Percentiles rank a stretch among this genome's conserved stretches.
These are phyloP conservation scores for Sphaerodactylus townsendi DNA, from an alignment of 2,113 vertebrate genomes.

Conservation along the genomic window DNA sequence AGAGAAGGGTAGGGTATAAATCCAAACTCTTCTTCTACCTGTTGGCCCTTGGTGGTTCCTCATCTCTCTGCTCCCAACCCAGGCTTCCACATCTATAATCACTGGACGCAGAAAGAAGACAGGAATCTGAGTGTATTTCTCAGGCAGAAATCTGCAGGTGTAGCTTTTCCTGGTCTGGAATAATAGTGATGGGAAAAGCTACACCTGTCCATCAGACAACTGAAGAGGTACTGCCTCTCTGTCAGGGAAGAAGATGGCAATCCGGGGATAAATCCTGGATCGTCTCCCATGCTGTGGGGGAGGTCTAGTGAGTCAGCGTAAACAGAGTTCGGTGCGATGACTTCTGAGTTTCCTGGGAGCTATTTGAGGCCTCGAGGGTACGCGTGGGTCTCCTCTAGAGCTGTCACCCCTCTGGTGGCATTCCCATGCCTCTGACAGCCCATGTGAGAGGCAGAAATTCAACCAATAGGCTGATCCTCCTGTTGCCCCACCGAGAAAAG, in stretches of 20 bases:
- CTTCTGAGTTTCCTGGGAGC: not conserved
- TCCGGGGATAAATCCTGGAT: not conserved
- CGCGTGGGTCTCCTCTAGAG: not conserved
- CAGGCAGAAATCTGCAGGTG: not conserved
- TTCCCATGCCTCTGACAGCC: not conserved
- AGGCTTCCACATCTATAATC: not conserved
- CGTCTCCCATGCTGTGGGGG: not conserved
- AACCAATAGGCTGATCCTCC: not conserved
- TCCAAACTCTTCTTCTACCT: too few relatives aligned
- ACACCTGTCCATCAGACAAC: not conserved
- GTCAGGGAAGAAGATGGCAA: not conserved
- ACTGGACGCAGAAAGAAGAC: not conserved
- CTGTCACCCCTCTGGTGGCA: not conserved
- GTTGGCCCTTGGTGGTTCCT: not conserved
- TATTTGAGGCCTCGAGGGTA: not conserved
- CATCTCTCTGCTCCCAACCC: not conserved
- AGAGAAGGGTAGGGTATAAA: too few relatives aligned
- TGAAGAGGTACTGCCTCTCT: not conserved
- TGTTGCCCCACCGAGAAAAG: not conserved
- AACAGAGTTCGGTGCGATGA: not conserved
- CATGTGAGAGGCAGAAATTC: not conserved
- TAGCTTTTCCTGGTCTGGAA: not conserved
- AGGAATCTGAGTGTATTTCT: not conserved
- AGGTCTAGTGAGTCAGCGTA: not conserved
- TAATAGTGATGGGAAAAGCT: not conserved